Percentiles rank a stretch among this genome's conserved stretches.
Evolutionary conservation across 2,888 invertebrate genomes (phyloP).

Genomic region (Meta bourneti): DNA sequence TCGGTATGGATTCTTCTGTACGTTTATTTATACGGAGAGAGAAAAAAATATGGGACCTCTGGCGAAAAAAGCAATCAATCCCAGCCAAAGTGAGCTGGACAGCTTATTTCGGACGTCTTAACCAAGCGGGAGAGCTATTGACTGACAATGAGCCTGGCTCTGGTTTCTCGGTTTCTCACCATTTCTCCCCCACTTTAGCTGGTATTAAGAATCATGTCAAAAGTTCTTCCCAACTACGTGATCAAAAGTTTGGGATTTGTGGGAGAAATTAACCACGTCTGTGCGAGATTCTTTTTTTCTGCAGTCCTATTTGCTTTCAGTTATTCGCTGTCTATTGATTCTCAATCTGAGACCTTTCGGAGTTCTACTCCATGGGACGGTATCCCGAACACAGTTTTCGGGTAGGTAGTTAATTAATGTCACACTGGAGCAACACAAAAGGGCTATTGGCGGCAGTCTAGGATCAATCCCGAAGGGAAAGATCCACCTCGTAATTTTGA

Average conservation of each 20-base stretch:
- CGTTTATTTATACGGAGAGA: not conserved
- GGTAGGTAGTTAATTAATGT: too few relatives aligned
- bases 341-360: too few relatives aligned
- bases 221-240: conserved; percentile 52
- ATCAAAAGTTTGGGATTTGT: conserved; percentile 22
- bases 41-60: not conserved
- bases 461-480: too few relatives aligned
- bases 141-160: conserved; percentile 43
- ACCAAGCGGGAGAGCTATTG: not conserved
- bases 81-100: not conserved
- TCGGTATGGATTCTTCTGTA: not conserved
- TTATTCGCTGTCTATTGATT: not conserved
- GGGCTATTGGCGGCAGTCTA: too few relatives aligned
- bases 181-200: not conserved
- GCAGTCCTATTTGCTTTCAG: not conserved
- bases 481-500: too few relatives aligned
- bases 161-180: not conserved
- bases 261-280: not conserved
- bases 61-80: conserved; percentile 18
- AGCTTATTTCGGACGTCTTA: conserved; percentile 28
- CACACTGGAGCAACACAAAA: too few relatives aligned
- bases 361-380: too few relatives aligned
- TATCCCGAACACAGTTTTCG: too few relatives aligned
- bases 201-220: conserved; percentile 56
- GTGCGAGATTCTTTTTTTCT: not conserved